These are phyloP conservation scores for Pollenia angustigena DNA, from an alignment of 2,888 invertebrate species.

Conservation along the genomic window DNA sequence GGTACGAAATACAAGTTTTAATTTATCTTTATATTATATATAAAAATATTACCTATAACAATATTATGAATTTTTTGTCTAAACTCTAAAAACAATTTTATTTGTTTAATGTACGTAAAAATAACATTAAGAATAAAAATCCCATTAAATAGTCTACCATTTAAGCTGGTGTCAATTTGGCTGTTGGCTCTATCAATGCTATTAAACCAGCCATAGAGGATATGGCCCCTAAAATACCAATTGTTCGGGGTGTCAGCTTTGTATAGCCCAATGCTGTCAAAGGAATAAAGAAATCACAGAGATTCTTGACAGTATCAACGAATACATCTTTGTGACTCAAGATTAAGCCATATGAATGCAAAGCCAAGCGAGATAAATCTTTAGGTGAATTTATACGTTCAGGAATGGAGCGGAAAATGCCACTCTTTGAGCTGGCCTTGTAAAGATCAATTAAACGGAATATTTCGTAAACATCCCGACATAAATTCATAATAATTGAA, in stretches of 20 bases:
- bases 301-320: slow-evolving; percentile 93
- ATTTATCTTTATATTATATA: background rate
- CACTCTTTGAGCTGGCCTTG: slow-evolving; percentile 83
- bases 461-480: slow-evolving; percentile 94
- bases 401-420: slow-evolving; percentile 80
- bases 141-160: background rate
- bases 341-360: slow-evolving; percentile 79
- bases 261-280: slow-evolving; percentile 91
- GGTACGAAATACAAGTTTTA: too few relatives aligned
- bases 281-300: slow-evolving; percentile 94
- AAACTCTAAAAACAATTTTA: slow-evolving; percentile 23
- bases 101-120: background rate
- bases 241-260: slow-evolving; percentile 90
- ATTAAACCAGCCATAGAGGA: slow-evolving; percentile 93
- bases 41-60: background rate
- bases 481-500: slow-evolving; percentile 91
- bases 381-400: slow-evolving; percentile 76
- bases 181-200: slow-evolving; percentile 90
- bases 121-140: slow-evolving; percentile 9
- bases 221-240: slow-evolving; percentile 91
- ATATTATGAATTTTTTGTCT: background rate
- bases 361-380: slow-evolving; percentile 77
- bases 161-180: slow-evolving; percentile 88
- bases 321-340: slow-evolving; percentile 87
- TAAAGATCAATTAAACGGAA: slow-evolving; percentile 86